phyloP scores from a whole-genome alignment of 2,888 invertebrate genomes.

The Helobdella robusta region DNA sequence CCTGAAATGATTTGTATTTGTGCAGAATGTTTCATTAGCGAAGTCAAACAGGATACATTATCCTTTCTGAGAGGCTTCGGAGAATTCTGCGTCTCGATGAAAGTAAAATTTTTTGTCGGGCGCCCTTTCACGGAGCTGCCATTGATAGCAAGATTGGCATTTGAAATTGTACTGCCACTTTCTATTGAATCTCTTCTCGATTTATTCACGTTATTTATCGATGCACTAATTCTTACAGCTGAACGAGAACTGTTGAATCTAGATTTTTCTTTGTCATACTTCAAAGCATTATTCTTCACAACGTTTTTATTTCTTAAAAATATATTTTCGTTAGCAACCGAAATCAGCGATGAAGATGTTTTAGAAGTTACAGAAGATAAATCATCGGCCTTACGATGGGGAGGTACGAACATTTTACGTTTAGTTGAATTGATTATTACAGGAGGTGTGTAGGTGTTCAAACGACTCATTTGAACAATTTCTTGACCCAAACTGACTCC shows the following conservation, averaged over 20 bases:
- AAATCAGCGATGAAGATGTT: too few relatives aligned
- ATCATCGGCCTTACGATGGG: not conserved
- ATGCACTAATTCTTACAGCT: too few relatives aligned
- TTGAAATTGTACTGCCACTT: too few relatives aligned
- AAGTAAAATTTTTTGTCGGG: not conserved
- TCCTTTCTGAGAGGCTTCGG: too few relatives aligned
- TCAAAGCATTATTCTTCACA: too few relatives aligned
- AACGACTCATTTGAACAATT: conserved; percentile 17
- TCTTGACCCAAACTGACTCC: conserved; percentile 13
- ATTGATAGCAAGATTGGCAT: too few relatives aligned
- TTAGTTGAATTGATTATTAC: not conserved
- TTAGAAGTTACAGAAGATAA: not conserved
- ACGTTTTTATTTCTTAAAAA: too few relatives aligned
- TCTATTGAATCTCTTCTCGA: too few relatives aligned
- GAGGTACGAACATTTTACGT: conserved; percentile 16
- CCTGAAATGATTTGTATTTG: conserved; percentile 14
- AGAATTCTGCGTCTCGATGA: not conserved
- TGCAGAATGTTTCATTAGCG: conserved; percentile 15
- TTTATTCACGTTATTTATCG: too few relatives aligned
- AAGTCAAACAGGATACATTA: conserved; percentile 8
- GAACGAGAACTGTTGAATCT: too few relatives aligned
- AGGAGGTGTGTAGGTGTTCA: not conserved
- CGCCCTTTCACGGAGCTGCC: too few relatives aligned
- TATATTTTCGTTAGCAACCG: not conserved
- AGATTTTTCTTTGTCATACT: too few relatives aligned